Conservation (phyloP, 2,113 vertebrate species). For the Corythoichthys intestinalis region DNA sequence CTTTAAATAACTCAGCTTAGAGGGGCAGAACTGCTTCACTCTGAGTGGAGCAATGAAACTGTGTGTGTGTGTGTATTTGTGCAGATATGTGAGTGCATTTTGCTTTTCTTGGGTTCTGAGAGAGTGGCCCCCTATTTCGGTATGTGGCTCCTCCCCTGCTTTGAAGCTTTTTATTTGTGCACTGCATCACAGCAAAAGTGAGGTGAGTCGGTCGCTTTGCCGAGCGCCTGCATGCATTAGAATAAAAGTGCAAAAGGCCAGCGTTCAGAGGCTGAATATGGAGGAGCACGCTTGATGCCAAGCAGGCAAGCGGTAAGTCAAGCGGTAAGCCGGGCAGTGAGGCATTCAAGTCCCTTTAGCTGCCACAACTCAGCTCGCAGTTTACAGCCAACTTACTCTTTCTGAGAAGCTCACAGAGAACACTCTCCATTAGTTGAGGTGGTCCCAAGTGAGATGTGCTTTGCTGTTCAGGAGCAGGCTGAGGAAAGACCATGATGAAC, state of each 20-base stretch:
- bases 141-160: constrained; percentile 46
- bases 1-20: constrained; percentile 80
- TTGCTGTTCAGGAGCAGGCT: constrained; percentile 51
- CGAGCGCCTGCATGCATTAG: constrained; percentile 57
- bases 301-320: constrained; percentile 61
- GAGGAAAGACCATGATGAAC: constrained; percentile 61
- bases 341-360: constrained; percentile 62
- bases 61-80: constrained; percentile 32
- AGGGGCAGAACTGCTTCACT: constrained; percentile 69
- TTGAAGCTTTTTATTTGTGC: constrained; percentile 58
- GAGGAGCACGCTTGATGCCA: constrained; percentile 54
- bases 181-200: constrained; percentile 46
- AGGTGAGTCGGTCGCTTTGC: constrained; percentile 54
- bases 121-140: constrained; percentile 49
- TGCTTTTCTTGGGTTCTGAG: constrained; percentile 40
- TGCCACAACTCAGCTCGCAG: constrained; percentile 62
- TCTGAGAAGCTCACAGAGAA: constrained; percentile 55
- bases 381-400: constrained; percentile 70
- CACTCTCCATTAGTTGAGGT: constrained; percentile 64
- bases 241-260: constrained; percentile 66
- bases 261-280: constrained; percentile 54
- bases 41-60: constrained; percentile 54
- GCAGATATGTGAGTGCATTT: constrained; percentile 47
- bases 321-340: constrained; percentile 56
- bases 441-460: constrained; percentile 58